Evolutionary conservation across 2,888 invertebrate species (phyloP), one percentile per base, ranked within the genome.

Genomic region (Drosophila anceps): DNA sequence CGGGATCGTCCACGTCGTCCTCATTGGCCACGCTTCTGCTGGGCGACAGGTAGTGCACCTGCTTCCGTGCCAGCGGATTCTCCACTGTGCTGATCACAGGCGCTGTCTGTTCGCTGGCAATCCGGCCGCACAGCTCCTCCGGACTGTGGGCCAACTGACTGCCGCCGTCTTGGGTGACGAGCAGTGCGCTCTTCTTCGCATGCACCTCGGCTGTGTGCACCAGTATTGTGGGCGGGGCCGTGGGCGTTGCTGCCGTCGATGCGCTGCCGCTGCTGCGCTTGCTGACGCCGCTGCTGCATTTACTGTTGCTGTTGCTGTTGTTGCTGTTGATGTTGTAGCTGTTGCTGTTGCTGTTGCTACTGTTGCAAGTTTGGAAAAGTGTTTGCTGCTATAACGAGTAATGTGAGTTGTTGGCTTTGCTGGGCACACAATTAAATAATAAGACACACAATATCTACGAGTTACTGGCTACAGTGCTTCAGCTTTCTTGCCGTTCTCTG

Each of bases 341-440:
- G 76, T 43, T 79, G 80, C 64, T 84, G 91, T 61, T 82, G 89
- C 84, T 55, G 68, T 15, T 51, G 20, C 69, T 80, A 80, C 63
- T 84, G 92, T 61, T 84, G 90, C 85, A 86, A 91, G 79, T 90
- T 88, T 91, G 88, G 78, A 88, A 87, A 85, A 83, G 89, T 79
- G 87, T 82, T 91, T 92, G 90, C 89, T 87, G 91, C 91, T 92
- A 91, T 90, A 91, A 91, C 76, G 85, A 89, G 88, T 90, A 92
- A 91, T 84, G 90, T 89, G 87, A 87, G 89, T 85, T 77, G 70
- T 73, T 68, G 79, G 79, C 64, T 70, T 70, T 70, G 55, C 64
- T 70, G 55, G 61, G 64, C 67, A 51, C 75, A 87, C 84, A 87
- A 68, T 73, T 62, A 60, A 64, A 70, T 60, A 73, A 51, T 29